Base-by-base conservation (phyloP, 2,797 vertebrate genomes). In the Mareca strepera region DNA sequence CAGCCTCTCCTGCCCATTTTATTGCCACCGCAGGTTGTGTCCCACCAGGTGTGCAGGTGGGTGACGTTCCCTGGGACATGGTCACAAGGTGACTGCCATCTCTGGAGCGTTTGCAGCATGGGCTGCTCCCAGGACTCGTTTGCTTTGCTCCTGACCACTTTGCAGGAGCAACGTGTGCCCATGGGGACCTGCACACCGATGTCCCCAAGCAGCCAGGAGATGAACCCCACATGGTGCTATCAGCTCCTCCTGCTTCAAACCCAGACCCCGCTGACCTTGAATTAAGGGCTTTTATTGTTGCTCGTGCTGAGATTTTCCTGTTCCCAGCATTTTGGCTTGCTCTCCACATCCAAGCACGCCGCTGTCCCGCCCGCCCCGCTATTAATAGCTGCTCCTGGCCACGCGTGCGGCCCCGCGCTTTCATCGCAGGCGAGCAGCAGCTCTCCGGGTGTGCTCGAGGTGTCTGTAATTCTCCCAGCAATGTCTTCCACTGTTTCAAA, bases 391-490 rank as follows among this genome's bases (percentile, higher is more conserved):
- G 66, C 69, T 78, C 86, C 82, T 66, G 77, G 94, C 96, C 88
- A 91, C 90, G 79, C 90, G 70, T 44, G 87, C 74, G 53, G 63
- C 78, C 88, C 52, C 9, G 63, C 31, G 18, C 91, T 91, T 91
- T 69, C 68, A 73, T 76, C 93, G 81, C 69, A 14, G 63, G 87
- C 33, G 2, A 89, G 78, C 62, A 89, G 74, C 73, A 41, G 86
- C 92, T 90, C 88, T 88, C 33, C 75, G 94, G 84, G 79, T 70
- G 52, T 70, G 76, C 96, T 97, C 84, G 87, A 89, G 94, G 93
- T 96, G 73, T 95, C 94, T 93, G 88, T 93, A 92, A 74, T 94
- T 95, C 95, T 96, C 92, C 53, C 89, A 95, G 93, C 78, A 75
- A 89, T 55, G 78, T 11, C 90, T 96, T 83, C 86, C 82, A 84